Evolutionary conservation across 1,140 invertebrate genomes (phyloP), one percentile per base, ranked within the genome.

Genomic region (Halesus radiatus): DNA sequence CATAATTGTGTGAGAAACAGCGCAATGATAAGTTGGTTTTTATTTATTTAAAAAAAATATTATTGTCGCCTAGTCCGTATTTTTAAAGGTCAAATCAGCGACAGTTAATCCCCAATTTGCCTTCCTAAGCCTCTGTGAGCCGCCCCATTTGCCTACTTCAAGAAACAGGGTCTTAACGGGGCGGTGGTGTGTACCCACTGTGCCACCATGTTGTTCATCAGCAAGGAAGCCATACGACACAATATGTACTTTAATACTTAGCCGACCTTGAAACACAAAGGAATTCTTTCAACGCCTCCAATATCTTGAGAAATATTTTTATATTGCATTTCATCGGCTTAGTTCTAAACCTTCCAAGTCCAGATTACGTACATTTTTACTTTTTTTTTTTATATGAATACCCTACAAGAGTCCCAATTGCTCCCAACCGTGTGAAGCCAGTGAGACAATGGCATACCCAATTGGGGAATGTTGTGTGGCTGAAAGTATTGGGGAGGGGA

Each of bases 21-120:
- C n/a, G n/a, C n/a, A n/a, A n/a, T 37, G 18, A 56, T 3, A 56
- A 56, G n/a, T 60, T 45, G n/a, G n/a, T 13, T 10, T 10, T 45
- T 37, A 7, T 37, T 45, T 45, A 7, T 37, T 37, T 37, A 37
- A 45, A 10, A 60, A 13, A 60, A 60, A 60, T 7, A 60, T 10
- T 60, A 18, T 56, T 56, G 16, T 60, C n/a, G 6, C 54, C 54
- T 20, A 56, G 37, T 45, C 10, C 37, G 54, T 18, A 56, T 18
- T 56, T 23, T 60, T 60, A 60, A 60, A 60, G 16, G 56, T 60
- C 20, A 60, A 60, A 60, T 60, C 56, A 60, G 16, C 23, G 18
- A 60, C 56, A 60, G 56, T 23, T 23, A 60, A 60, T 7, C 18
- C 56, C 23, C 20, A 60, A 60, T 60, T 60, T 22, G 56, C 56